These are phyloP conservation scores for Leptosomus discolor DNA, from an alignment of 2,113 vertebrate genomes.

Conservation along the genomic window DNA sequence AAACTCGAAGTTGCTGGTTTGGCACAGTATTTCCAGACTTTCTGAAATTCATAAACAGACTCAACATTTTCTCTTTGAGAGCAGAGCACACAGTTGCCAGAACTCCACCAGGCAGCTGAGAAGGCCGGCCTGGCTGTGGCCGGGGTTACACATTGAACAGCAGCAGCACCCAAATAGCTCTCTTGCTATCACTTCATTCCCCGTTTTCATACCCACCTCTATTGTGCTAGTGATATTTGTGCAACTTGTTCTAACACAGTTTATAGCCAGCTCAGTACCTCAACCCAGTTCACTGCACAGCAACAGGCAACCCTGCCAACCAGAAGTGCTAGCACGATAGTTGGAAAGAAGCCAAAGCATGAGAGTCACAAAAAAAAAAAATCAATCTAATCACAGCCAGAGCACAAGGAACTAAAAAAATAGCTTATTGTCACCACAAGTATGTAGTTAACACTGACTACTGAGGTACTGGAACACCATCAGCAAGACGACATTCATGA, in stretches of 20 bases:
- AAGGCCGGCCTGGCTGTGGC: background rate
- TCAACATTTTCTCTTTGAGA: background rate
- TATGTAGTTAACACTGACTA: background rate
- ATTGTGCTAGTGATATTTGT: background rate
- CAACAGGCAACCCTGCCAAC: background rate
- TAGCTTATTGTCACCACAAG: background rate
- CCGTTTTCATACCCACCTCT: background rate
- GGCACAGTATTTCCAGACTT: background rate
- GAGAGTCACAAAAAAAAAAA: background rate
- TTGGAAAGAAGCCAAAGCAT: background rate
- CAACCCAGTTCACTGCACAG: background rate
- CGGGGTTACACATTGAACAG: background rate
- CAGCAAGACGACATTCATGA: fast-evolving
- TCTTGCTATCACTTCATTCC: background rate
- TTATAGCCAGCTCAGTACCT: background rate
- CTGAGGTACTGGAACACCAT: background rate
- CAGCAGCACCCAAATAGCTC: background rate
- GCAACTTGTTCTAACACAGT: background rate
- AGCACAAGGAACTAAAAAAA: background rate
- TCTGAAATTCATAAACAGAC: background rate
- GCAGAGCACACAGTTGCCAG: background rate
- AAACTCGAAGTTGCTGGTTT: background rate
- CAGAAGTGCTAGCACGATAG: background rate
- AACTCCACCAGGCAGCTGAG: background rate
- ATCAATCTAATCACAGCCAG: background rate